Conservation (phyloP, 2,797 vertebrate species). For the Anguilla pacifica region DNA sequence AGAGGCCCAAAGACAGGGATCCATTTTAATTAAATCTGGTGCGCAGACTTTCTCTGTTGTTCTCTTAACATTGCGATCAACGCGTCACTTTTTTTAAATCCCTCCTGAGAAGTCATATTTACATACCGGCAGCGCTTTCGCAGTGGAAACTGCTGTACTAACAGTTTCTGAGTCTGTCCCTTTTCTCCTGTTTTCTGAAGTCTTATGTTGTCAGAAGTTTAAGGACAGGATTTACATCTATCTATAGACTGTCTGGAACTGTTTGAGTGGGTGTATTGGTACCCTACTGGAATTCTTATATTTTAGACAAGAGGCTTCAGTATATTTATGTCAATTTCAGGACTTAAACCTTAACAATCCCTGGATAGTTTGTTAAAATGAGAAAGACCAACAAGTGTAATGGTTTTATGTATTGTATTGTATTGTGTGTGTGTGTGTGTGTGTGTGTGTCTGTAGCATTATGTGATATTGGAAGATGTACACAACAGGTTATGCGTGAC, state of each 20-base stretch:
- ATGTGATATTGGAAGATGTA: too few relatives aligned
- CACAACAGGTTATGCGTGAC: neutral
- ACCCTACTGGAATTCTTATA: neutral
- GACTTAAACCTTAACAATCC: neutral
- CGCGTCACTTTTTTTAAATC: conserved; percentile 59
- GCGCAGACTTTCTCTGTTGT: conserved; percentile 56
- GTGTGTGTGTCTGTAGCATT: neutral
- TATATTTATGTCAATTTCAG: neutral
- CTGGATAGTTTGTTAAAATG: neutral
- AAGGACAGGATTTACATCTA: conserved; percentile 9
- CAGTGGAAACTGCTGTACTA: neutral
- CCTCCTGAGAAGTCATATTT: conserved; percentile 61
- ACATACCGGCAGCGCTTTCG: conserved; percentile 47
- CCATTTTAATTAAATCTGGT: conserved; percentile 72
- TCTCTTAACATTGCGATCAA: conserved; percentile 68
- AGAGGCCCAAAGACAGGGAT: conserved; percentile 65
- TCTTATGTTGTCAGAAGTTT: neutral
- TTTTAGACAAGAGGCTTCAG: neutral
- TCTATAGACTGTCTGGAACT: neutral
- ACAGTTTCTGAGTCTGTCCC: neutral
- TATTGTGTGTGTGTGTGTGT: neutral
- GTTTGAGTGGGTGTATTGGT: neutral
- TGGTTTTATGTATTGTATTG: neutral
- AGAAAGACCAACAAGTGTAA: neutral
- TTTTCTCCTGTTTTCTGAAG: neutral